phyloP scores from a whole-genome alignment of 2,113 vertebrate species.

The Caranx melampygus region DNA sequence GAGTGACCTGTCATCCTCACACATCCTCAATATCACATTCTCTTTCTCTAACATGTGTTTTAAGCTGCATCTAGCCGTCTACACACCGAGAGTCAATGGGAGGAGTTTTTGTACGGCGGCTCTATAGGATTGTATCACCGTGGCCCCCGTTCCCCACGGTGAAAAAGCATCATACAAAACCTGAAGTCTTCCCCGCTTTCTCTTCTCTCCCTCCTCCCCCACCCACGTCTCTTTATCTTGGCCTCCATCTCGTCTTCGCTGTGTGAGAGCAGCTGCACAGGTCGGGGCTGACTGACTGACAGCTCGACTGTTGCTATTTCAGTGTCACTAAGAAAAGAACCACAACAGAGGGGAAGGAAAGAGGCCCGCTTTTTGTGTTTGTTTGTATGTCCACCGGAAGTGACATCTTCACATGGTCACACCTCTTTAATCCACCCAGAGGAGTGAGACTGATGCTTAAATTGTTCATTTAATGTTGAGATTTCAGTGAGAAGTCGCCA shows the following conservation, averaged over 20 bases:
- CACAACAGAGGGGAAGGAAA: conserved; percentile 3
- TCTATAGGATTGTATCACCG: conserved; percentile 87
- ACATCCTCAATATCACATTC: not conserved
- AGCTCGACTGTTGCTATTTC: conserved; percentile 78
- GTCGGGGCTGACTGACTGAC: conserved; percentile 36
- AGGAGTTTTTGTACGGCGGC: conserved; percentile 91
- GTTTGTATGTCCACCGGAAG: conserved; percentile 51
- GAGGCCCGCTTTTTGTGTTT: conserved; percentile 9
- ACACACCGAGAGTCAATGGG: conserved; percentile 35
- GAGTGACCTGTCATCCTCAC: rapidly evolving
- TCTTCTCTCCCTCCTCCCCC: conserved; percentile 49
- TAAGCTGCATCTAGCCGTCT: conserved; percentile 2
- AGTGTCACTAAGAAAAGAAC: conserved; percentile 72
- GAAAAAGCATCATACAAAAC: conserved; percentile 90
- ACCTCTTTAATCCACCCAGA: conserved; percentile 47
- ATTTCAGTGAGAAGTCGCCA: no score
- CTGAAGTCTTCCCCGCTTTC: conserved; percentile 18
- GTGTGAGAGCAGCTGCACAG: conserved; percentile 60
- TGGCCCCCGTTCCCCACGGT: conserved; percentile 90
- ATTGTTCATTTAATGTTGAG: no score
- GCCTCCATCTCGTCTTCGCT: conserved; percentile 65
- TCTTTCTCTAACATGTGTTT: not conserved
- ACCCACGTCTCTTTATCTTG: conserved; percentile 65
- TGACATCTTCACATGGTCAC: conserved; percentile 60
- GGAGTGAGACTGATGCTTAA: no score